Evolutionary conservation across 2,888 invertebrate species (phyloP), one percentile per base, ranked within the genome.

Genomic region (Neuroscelio doddi): DNA sequence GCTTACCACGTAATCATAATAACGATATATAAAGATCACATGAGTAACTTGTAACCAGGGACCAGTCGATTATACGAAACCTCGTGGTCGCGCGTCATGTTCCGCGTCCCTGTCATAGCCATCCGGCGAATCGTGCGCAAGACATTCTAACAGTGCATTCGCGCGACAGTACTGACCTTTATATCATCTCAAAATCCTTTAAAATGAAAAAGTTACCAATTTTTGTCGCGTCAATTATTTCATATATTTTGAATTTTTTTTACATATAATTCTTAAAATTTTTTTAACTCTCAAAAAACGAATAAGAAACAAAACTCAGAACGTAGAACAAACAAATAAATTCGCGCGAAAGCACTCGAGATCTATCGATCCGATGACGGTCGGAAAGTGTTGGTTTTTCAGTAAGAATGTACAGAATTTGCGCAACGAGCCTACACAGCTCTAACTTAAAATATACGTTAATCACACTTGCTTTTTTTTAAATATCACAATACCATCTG

Each of bases 401-500:
- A n/a, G n/a, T n/a, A n/a, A n/a, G n/a, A n/a, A n/a, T n/a, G n/a
- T n/a, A n/a, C n/a, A 63, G 56, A 66, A 59, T 56, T 55, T 62
- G 65, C 64, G 64, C 62, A 65, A 49, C 59, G 56, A 66, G 63
- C 63, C 55, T 61, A 51, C 57, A 53, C 61, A 57, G 56, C 64
- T 65, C 64, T 51, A 71, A 68, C 66, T 68, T 66, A 68, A 69
- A 66, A 62, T 57, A 44, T 69, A 63, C 63, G 58, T 70, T 70
- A 73, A 73, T 77, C 73, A 71, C 71, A 69, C 69, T 72, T 72
- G 67, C 69, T 74, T 73, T 70, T n/a, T n/a, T 70, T 69, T 72
- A 73, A 78, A 76, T 80, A 81, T 81, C 80, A 80, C 80, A 80
- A 80, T 74, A 75, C 73, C 75, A 76, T 73, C 73, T 73, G 72